Evolutionary conservation across 2,113 vertebrate species (phyloP), one percentile per base, ranked within the genome.

Genomic region (Protobothrops mucrosquamatus): DNA sequence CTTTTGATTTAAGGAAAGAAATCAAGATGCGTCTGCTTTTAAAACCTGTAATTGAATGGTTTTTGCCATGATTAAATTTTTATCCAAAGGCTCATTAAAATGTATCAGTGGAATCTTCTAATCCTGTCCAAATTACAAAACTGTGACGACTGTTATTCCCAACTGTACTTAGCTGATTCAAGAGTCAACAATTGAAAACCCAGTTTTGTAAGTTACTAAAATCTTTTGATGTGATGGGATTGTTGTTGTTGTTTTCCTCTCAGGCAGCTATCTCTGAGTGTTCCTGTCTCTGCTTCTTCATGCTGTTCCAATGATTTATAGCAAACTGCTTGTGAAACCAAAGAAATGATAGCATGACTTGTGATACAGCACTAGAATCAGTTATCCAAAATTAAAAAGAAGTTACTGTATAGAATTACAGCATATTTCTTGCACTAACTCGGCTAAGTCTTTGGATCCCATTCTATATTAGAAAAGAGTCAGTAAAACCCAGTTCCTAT

Each of bases 51-150:
- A 85, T 61, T 2, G 96, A 95, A 95, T 95, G 94, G 95, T 95
- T 98, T 51, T 98, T 98, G 94, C 97, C 94, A 96, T 96, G 97
- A 98, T 98, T 98, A 98, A 95, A 94, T 95, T 95, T 97, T 96
- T 97, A 98, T 97, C 97, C 95, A 94, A 97, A 97, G 98, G 97
- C 97, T 97, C 56, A 95, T 97, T 97, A 95, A 95, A 97, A 98
- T 96, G 97, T 96, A 92, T 97, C 96, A 97, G 97, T 97, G 97
- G 95, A 98, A 97, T 93, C 92, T 96, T 96, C 94, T 98, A 98
- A 98, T 98, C 97, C 96, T 96, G 93, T 96, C 96, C 97, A 98
- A 98, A 98, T 97, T 97, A 96, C 95, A 93, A 94, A 97, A 94
- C 96, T 93, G 94, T 95, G 96, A 98, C 97, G 97, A 97, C 97